Evolutionary conservation across 2,113 vertebrate genomes (phyloP).

Genomic region (Embiotoca jacksoni): DNA sequence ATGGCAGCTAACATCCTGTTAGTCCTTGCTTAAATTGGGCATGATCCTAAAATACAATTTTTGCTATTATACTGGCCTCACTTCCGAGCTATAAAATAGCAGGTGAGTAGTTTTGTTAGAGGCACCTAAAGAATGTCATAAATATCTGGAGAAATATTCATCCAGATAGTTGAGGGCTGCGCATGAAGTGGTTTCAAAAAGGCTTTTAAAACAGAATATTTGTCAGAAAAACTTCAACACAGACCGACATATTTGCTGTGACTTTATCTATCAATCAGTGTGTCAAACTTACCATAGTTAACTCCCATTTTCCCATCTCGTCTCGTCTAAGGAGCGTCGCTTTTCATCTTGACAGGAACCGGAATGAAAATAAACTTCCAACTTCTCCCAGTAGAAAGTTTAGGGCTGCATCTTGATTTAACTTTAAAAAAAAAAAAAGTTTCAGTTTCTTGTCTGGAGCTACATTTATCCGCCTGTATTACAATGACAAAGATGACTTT

Average conservation of each 20-base stretch:
- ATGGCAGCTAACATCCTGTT: too few species aligned
- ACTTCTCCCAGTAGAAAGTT: background rate
- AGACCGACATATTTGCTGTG: background rate
- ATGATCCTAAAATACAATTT: too few species aligned
- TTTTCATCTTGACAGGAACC: slow-evolving; percentile 61
- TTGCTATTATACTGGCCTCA: too few species aligned
- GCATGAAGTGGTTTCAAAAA: too few species aligned
- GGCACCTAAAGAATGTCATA: too few species aligned
- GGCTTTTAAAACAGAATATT: too few species aligned
- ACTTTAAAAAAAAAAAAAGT: background rate
- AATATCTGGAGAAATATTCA: too few species aligned
- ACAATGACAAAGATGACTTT: slow-evolving; percentile 24
- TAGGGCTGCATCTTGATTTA: slow-evolving; percentile 46
- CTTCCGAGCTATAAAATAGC: too few species aligned
- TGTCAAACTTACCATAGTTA: slow-evolving; percentile 82
- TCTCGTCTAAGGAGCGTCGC: slow-evolving; percentile 37
- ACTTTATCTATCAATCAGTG: background rate
- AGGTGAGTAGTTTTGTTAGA: too few species aligned
- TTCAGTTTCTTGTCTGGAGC: background rate
- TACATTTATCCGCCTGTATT: slow-evolving; percentile 45
- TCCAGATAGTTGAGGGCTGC: too few species aligned
- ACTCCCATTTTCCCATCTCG: slow-evolving; percentile 86
- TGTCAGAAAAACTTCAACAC: background rate
- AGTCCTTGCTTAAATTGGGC: too few species aligned
- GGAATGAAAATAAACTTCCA: slow-evolving; percentile 35